Evolutionary conservation across 2,113 vertebrate species (phyloP), one percentile per base, ranked within the genome.

Genomic region (Nicator chloris): DNA sequence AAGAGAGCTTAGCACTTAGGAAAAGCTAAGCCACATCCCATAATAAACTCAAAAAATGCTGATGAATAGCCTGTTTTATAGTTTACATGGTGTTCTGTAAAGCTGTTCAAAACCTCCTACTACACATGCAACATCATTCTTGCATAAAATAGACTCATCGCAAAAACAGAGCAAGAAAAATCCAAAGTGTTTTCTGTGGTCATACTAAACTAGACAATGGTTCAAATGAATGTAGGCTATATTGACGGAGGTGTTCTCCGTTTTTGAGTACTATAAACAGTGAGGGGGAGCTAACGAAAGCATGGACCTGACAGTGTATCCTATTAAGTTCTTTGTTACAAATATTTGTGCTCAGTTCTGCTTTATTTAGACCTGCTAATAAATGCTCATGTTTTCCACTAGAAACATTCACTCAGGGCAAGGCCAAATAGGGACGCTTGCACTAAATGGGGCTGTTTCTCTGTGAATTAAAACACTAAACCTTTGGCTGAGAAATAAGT

Each of bases 271-370:
- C 21, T 82, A 28, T 63, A 86, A 96, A 90, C 70, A 73, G n/a
- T 50, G 61, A 57, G 13, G 4, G 30, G 5, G 16, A 90, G 15
- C 26, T 82, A 70, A 81, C 2, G 8, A 75, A 88, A 88, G 75
- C 68, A 70, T 2, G 0, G 15, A 66, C 66, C 37, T 77, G 27
- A 80, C 33, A 77, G 47, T 17, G 33, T 66, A 82, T 15, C 33
- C 47, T 61, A 47, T 21, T 14, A 59, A 65, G 21, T 82, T 69
- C 44, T 78, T 73, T 50, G 31, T 65, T 79, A 60, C 75, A 95
- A 94, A 90, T 91, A 95, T 77, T 93, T 90, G 76, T 50, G 49
- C 47, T 95, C n/a, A 28, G 33, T 69, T 88, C 24, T 83, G 22
- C 9, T 66, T 96, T 94, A 91, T 90, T 94, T 95, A 80, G 54